Conservation (phyloP, 1,140 invertebrate genomes). For the Drosophila burlai region DNA sequence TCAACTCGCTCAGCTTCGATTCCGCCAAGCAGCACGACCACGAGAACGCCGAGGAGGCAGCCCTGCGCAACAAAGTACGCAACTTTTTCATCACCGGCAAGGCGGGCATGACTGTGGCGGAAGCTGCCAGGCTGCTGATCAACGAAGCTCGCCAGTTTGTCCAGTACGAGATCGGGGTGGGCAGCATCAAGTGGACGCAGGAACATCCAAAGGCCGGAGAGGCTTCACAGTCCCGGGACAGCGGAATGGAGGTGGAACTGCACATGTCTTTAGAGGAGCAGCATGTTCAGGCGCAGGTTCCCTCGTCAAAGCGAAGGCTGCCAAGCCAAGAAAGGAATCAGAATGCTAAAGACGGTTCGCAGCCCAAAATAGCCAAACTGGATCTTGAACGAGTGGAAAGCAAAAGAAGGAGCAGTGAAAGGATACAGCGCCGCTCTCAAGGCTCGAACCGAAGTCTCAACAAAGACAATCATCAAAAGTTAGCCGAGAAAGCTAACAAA, state of each 20-base stretch:
- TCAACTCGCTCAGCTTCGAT: constrained; percentile 93
- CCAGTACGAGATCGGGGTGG: constrained; percentile 88
- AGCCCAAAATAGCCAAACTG: constrained; percentile 28
- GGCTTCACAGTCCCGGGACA: neutral
- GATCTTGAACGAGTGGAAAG: neutral
- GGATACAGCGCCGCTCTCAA: too few relatives aligned
- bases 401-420: neutral
- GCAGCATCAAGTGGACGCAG: constrained; percentile 87
- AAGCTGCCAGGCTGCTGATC: constrained; percentile 93
- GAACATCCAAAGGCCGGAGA: neutral
- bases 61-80: constrained; percentile 89
- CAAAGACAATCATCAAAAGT: neutral
- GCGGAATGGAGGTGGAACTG: constrained; percentile 1
- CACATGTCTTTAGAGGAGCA: constrained; percentile 60
- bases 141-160: constrained; percentile 91
- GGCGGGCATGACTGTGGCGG: constrained; percentile 91
- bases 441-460: neutral
- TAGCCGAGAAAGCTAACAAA: neutral
- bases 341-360: neutral
- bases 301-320: constrained; percentile 22
- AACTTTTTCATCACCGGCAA: constrained; percentile 94
- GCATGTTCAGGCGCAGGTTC: neutral
- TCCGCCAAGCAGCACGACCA: constrained; percentile 91
- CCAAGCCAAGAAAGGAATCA: neutral
- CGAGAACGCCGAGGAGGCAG: constrained; percentile 89